Conservation (phyloP, 30 jellyfish, hydroid and myxozoan genomes). For the Hydra vulgaris region DNA sequence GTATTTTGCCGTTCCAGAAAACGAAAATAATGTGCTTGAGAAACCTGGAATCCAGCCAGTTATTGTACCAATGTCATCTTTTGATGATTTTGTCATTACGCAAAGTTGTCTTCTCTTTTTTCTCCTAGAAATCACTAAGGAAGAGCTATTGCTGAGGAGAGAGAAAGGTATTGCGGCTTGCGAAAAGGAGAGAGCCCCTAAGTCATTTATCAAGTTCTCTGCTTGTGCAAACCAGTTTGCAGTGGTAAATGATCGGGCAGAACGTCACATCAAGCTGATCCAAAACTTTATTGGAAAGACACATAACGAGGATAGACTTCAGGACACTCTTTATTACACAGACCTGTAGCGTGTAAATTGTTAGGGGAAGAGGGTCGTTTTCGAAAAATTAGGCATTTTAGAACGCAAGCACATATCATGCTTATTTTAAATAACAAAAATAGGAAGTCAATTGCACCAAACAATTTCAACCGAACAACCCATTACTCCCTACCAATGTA, state of each 20-base stretch:
- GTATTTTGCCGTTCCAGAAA: too few relatives aligned
- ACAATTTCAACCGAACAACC: too few relatives aligned
- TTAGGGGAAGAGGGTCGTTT: too few relatives aligned
- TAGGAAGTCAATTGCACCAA: too few relatives aligned
- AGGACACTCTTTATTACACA: neutral
- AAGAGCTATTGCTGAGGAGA: neutral
- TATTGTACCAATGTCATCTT: too few relatives aligned
- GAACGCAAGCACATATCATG: too few relatives aligned
- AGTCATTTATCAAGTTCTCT: neutral
- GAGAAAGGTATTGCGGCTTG: neutral
- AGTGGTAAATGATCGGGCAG: neutral
- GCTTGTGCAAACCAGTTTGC: neutral
- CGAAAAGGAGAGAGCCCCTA: neutral
- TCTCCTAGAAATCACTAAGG: neutral
- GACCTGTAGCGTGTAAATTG: too few relatives aligned
- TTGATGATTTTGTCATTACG: neutral
- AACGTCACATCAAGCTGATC: neutral
- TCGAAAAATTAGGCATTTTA: too few relatives aligned
- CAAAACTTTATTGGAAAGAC: neutral
- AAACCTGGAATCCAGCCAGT: too few relatives aligned
- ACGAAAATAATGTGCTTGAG: too few relatives aligned
- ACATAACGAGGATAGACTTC: neutral
- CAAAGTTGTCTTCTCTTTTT: neutral
- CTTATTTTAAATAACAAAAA: too few relatives aligned
- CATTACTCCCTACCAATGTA: too few relatives aligned